phyloP scores from a whole-genome alignment of 2,113 vertebrate genomes.

The Pimephales promelas region DNA sequence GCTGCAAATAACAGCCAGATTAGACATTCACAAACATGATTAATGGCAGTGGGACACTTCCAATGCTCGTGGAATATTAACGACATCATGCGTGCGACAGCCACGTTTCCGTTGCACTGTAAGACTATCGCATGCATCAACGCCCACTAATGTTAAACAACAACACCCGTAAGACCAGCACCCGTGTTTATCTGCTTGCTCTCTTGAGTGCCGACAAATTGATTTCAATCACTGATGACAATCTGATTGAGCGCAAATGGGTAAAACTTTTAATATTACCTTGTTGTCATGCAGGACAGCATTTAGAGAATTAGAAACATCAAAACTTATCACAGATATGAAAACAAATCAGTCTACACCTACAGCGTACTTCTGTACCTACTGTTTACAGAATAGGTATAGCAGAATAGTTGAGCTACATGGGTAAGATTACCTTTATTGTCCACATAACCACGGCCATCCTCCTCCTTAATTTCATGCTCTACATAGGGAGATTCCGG shows the following conservation, averaged over 20 bases:
- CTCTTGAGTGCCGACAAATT: constrained; percentile 11
- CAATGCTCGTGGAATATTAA: constrained; percentile 53
- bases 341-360: constrained; percentile 8
- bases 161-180: neutral
- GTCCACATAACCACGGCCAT: neutral
- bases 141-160: constrained; percentile 24
- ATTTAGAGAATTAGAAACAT: neutral
- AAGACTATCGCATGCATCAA: constrained; percentile 22
- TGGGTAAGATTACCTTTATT: constrained; percentile 34
- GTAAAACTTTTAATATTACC: neutral
- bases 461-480: constrained; percentile 29
- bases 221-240: neutral
- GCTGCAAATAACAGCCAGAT: constrained; percentile 56
- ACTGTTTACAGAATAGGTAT: neutral
- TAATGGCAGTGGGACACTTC: constrained; percentile 46
- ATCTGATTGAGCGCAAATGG: neutral
- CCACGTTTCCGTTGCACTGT: neutral
- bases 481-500: constrained; percentile 3
- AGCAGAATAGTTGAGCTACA: neutral
- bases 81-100: constrained; percentile 36
- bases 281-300: neutral
- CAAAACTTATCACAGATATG: constrained; percentile 17
- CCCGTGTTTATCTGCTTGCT: neutral
- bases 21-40: constrained; percentile 59
- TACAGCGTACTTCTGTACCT: neutral